Percentiles rank a stretch among this genome's conserved stretches.
phyloP scores from a whole-genome alignment of 2,113 vertebrate genomes.

The Sinocyclocheilus maitianheensis region DNA sequence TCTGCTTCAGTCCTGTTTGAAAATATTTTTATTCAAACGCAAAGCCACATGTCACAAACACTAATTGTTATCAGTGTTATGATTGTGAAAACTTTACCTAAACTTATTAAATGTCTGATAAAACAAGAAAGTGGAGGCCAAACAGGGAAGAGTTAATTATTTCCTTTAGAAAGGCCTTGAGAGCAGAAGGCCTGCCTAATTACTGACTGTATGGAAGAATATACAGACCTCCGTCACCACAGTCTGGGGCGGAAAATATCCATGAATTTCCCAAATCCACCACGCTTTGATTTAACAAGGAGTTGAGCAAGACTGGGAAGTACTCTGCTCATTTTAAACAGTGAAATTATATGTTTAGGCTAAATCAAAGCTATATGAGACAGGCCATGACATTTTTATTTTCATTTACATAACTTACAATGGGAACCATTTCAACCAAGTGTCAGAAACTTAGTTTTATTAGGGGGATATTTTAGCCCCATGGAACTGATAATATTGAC shows the following conservation, averaged over 20 bases:
- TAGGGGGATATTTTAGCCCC: not conserved
- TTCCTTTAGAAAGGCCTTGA: not conserved
- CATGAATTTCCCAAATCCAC: not conserved
- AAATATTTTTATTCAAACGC: not conserved
- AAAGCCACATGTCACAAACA: not conserved
- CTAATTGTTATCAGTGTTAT: not conserved
- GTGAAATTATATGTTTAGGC: not conserved
- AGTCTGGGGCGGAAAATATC: conserved; percentile 6
- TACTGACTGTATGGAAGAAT: not conserved
- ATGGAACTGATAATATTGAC: not conserved
- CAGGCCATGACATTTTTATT: not conserved
- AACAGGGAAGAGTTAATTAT: not conserved
- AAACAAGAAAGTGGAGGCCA: not conserved
- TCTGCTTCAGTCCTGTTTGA: not conserved
- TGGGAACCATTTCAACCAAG: not conserved
- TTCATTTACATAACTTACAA: not conserved
- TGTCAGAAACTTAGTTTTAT: not conserved
- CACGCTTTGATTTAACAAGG: not conserved
- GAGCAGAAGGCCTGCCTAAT: not conserved
- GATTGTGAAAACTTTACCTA: not conserved
- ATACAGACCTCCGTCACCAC: not conserved
- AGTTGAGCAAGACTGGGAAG: not conserved
- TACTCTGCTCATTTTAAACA: not conserved
- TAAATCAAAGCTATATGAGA: not conserved
- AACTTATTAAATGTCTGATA: not conserved